Percentiles rank a stretch among this genome's conserved stretches.
Evolutionary conservation across 2,888 invertebrate genomes (phyloP).

Genomic region (Melanostoma scalare): DNA sequence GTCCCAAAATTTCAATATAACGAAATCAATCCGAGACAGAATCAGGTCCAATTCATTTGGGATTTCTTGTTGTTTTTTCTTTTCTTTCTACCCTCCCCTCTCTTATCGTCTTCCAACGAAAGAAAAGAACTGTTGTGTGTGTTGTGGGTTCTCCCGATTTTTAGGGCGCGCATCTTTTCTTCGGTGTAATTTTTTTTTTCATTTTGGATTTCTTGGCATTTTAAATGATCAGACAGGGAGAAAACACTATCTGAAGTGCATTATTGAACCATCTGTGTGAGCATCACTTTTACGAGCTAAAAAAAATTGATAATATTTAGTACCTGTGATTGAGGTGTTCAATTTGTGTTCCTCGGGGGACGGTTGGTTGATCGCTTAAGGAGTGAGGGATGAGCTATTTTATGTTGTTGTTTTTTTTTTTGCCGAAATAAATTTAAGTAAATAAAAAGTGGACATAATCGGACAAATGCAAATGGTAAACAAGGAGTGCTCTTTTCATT

Average conservation of each 20-base stretch:
- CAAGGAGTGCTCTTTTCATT: conserved; percentile 45
- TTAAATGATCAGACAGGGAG: conserved; percentile 22
- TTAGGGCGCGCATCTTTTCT: conserved; percentile 46
- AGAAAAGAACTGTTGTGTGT: not conserved
- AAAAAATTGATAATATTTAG: conserved; percentile 30
- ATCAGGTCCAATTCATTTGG: conserved; percentile 67
- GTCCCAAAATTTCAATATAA: conserved; percentile 48
- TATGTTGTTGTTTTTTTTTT: conserved; percentile 8
- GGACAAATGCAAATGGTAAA: conserved; percentile 21
- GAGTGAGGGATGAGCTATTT: not conserved
- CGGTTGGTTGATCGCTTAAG: conserved; percentile 43
- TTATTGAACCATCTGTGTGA: conserved; percentile 62
- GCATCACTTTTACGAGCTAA: conserved; percentile 51
- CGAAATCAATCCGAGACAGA: conserved; percentile 58
- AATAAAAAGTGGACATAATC: conserved; percentile 44
- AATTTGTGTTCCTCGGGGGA: conserved; percentile 46
- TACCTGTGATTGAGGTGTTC: conserved; percentile 68
- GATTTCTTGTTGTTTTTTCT: conserved; percentile 33
- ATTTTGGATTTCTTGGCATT: conserved; percentile 17
- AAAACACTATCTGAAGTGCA: conserved; percentile 34
- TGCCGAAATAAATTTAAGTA: conserved; percentile 30
- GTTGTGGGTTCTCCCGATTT: conserved; percentile 22
- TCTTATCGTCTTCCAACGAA: conserved; percentile 17
- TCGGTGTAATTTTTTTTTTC: conserved; percentile 12
- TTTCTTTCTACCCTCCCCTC: not conserved